A percentile compares a stretch with the other conserved stretches of the same genome.
These are phyloP conservation scores for Protobothrops flavoviridis DNA, from an alignment of 2,113 vertebrate genomes.

Conservation along the genomic window DNA sequence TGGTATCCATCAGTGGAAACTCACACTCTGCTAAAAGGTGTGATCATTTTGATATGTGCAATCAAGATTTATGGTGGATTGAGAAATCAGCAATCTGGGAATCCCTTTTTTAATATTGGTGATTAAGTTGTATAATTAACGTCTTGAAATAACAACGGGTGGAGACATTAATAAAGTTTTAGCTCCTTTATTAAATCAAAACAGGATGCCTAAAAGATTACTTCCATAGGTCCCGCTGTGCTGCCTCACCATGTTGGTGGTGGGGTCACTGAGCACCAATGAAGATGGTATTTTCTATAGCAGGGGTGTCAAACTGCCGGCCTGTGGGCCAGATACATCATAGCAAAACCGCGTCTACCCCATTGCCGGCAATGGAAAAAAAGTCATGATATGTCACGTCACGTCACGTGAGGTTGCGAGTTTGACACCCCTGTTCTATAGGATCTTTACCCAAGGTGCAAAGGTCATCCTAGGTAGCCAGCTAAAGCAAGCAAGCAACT, in stretches of 20 bases:
- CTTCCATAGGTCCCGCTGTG: background rate
- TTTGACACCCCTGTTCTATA: too few relatives aligned
- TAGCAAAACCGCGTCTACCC: too few relatives aligned
- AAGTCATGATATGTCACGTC: too few relatives aligned
- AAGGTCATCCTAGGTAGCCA: background rate
- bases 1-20: background rate
- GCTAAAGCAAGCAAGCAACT: background rate
- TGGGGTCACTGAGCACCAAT: background rate
- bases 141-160: background rate
- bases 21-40: background rate
- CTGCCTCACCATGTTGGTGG: background rate
- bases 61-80: background rate
- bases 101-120: background rate
- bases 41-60: background rate
- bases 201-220: background rate
- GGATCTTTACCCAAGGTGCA: background rate
- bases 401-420: too few relatives aligned
- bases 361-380: too few relatives aligned
- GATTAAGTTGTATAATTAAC: background rate
- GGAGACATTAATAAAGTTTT: background rate
- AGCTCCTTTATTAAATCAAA: background rate
- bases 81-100: background rate
- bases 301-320: too few relatives aligned
- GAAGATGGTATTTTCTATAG: background rate
- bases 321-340: too few relatives aligned